Conservation (phyloP, 2,797 vertebrate genomes). For the Phalanger gymnotis region DNA sequence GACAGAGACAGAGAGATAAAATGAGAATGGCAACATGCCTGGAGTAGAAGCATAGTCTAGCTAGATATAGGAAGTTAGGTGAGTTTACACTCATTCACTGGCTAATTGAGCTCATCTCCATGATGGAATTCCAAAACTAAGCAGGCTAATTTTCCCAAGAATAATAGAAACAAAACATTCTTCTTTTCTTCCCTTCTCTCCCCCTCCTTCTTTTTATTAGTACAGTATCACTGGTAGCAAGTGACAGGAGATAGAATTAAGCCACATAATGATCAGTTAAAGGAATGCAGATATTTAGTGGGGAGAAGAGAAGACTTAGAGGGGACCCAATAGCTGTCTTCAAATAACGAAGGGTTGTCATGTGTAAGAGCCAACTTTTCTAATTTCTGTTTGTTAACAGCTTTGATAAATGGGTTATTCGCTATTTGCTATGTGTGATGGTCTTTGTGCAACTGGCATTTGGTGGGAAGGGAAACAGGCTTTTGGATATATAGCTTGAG, state of each 20-base stretch:
- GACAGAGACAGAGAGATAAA: too few species aligned
- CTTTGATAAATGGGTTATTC: neutral
- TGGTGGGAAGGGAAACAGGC: neutral
- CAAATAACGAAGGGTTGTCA: neutral
- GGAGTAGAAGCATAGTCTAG: neutral
- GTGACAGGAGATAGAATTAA: neutral
- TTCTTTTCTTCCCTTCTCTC: neutral
- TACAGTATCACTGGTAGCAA: neutral
- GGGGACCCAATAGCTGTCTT: neutral
- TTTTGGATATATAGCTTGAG: neutral
- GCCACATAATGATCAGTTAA: neutral
- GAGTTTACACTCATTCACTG: neutral
- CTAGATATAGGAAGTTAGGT: neutral
- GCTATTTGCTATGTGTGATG: neutral
- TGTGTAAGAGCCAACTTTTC: neutral
- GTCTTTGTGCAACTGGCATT: neutral
- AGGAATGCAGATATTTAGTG: neutral
- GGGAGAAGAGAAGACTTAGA: neutral
- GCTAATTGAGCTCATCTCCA: neutral
- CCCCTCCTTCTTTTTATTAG: neutral
- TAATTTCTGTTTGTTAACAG: neutral
- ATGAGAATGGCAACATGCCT: neutral
- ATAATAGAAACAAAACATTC: neutral
- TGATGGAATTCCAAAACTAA: neutral
- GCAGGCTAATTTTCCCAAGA: neutral